These are phyloP conservation scores for Potamilus streckersoni DNA, from an alignment of 1,140 invertebrate genomes.

Conservation along the genomic window DNA sequence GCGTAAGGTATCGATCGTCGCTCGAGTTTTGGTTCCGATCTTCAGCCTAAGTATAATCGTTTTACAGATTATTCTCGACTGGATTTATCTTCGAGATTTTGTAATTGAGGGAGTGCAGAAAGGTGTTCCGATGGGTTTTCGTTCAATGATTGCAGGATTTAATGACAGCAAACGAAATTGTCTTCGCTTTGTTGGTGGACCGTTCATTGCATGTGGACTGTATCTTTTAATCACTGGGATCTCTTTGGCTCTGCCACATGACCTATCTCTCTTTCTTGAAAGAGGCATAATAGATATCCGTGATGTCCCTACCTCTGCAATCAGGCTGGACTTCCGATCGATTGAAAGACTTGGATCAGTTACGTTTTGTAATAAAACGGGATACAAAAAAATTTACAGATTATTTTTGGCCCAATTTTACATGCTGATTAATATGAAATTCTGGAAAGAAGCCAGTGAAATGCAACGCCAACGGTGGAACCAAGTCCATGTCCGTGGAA, in stretches of 20 bases:
- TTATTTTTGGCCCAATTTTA: slow-evolving; percentile 3
- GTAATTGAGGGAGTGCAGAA: slow-evolving; percentile 1
- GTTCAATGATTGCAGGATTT: slow-evolving; percentile 16
- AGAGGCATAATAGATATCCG: neutral
- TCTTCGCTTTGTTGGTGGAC: slow-evolving; percentile 13
- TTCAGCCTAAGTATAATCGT: slow-evolving; percentile 4
- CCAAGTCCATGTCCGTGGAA: too few species aligned
- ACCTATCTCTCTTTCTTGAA: slow-evolving; percentile 5
- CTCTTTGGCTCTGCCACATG: neutral
- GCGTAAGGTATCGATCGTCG: neutral
- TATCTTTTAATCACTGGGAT: slow-evolving; percentile 14
- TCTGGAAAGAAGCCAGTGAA: slow-evolving; percentile 3
- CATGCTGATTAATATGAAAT: slow-evolving; percentile 18
- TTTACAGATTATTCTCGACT: slow-evolving; percentile 14
- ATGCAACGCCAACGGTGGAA: slow-evolving; percentile 9
- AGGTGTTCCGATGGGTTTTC: slow-evolving; percentile 20
- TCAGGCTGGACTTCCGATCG: neutral
- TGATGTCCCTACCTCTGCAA: neutral
- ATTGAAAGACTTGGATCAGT: slow-evolving; percentile 18
- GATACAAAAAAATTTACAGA: slow-evolving; percentile 7
- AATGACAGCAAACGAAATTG: slow-evolving; percentile 8
- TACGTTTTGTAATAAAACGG: neutral
- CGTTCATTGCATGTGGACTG: slow-evolving; percentile 5
- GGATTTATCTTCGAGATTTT: slow-evolving; percentile 7
- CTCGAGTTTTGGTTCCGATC: neutral